A percentile compares a stretch with the other conserved stretches of the same genome.
Evolutionary conservation across 2,113 vertebrate species (phyloP).

Genomic region (Taxidea taxus): DNA sequence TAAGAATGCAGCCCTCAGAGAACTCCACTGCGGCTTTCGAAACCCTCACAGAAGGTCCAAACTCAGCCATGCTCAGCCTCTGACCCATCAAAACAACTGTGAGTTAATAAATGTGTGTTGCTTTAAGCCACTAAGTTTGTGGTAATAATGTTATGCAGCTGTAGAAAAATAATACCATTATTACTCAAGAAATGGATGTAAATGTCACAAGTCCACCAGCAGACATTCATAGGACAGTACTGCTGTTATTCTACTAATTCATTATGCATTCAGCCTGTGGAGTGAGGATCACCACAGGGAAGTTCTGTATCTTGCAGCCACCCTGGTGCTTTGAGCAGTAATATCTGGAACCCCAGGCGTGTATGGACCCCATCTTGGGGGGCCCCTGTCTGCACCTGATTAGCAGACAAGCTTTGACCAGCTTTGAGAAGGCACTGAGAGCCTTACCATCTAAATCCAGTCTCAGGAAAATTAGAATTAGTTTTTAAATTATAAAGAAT

Average conservation of each 20-base stretch:
- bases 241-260: not conserved
- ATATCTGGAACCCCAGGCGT: not conserved
- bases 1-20: not conserved
- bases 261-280: not conserved
- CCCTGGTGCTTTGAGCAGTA: not conserved
- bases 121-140: not conserved
- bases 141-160: no score
- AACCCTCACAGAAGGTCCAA: not conserved
- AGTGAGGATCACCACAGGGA: not conserved
- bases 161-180: not conserved
- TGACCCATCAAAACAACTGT: no score
- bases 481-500: not conserved
- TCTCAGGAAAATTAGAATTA: not conserved
- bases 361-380: accelerated
- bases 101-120: no score
- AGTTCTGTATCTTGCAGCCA: not conserved
- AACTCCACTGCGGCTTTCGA: accelerated
- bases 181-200: not conserved
- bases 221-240: not conserved
- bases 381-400: not conserved
- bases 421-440: not conserved
- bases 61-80: no score
- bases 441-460: not conserved
- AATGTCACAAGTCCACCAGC: not conserved
- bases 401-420: not conserved